Evolutionary conservation across 2,888 invertebrate genomes (phyloP).

Genomic region (Ochropacha duplaris): DNA sequence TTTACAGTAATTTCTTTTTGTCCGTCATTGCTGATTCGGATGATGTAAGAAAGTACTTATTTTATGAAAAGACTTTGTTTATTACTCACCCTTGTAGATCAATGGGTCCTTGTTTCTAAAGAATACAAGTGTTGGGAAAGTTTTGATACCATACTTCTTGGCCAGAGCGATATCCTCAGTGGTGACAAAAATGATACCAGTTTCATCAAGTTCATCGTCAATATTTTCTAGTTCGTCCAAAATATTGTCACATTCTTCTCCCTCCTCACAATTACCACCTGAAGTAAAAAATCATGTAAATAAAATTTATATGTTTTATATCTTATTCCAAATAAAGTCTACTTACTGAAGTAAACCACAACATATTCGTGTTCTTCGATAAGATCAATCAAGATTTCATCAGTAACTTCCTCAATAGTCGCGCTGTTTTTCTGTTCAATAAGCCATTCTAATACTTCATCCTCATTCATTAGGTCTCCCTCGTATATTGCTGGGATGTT

Average conservation of each 20-base stretch:
- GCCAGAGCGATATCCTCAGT: constrained; percentile 92
- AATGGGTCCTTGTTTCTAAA: constrained; percentile 96
- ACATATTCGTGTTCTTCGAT: constrained; percentile 96
- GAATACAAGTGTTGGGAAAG: constrained; percentile 93
- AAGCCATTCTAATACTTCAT: constrained; percentile 95
- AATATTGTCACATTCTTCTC: constrained; percentile 93
- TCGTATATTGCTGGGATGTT: constrained; percentile 96
- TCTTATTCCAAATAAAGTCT: constrained; percentile 5
- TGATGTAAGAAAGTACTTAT: not conserved
- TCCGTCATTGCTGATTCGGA: no score
- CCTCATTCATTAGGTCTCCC: constrained; percentile 95
- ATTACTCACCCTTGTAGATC: constrained; percentile 85
- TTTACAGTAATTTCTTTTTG: no score
- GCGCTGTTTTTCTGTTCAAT: constrained; percentile 94
- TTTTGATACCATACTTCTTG: constrained; percentile 92
- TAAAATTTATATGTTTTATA: not conserved
- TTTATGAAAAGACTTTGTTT: not conserved
- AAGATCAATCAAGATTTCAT: constrained; percentile 92
- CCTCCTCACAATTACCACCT: constrained; percentile 93
- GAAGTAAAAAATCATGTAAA: constrained; percentile 19
- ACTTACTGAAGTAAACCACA: constrained; percentile 95
- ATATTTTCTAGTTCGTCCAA: constrained; percentile 94
- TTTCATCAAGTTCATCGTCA: constrained; percentile 96
- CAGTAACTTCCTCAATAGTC: constrained; percentile 97
- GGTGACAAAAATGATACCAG: constrained; percentile 96